Base-by-base conservation (phyloP, 2,113 vertebrate species). In the Circaetus gallicus region DNA sequence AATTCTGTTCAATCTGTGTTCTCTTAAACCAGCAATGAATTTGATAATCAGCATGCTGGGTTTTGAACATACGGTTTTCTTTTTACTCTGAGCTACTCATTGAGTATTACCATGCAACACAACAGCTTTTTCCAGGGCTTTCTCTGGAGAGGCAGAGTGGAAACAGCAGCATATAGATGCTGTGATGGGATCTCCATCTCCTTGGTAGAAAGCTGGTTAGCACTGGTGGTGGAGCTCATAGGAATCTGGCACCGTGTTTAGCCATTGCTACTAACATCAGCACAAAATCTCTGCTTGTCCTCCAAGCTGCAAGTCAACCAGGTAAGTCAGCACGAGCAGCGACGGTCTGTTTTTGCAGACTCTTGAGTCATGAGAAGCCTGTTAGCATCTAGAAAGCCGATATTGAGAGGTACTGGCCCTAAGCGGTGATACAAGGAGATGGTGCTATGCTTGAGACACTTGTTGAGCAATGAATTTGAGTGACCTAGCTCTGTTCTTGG, bases 1-100 rank as follows among this genome's bases (percentile, higher is more conserved):
- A 74, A 82, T 93, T 94, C 86, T 49, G 24, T 82, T 90, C 81
- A 61, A 80, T 78, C 82, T 97, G 42, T 79, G 26, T 89, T 94
- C 84, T 94, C 86, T 89, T 90, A 89, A 80, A 79, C 36, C 74
- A 70, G 83, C 84, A 76, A 69, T 28, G 70, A 95, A 82, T 85
- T 91, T 73, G 40, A 58, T 89, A 65, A 91, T 95, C 66, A 45
- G 42, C 3, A 0, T 53, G 61, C 78, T 91, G 79, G 58, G 38
- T 58, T 87, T 91, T 77, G 61, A 94, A 58, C 45, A 28, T 61
- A 53, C 1, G 0, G 10, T 93, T 85, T 94, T 72, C 70, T 55
- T 78, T 82, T 71, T 52, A 28, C n/a, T 82, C 62, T 58, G 55
- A 92, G 67, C 80, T 63, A 11, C 59, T 89, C 59, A 1, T 12